Evolutionary conservation across 30 jellyfish, hydroid and myxozoan species (phyloP), one percentile per base, ranked within the genome.

Genomic region (Haliclystus octoradiatus): DNA sequence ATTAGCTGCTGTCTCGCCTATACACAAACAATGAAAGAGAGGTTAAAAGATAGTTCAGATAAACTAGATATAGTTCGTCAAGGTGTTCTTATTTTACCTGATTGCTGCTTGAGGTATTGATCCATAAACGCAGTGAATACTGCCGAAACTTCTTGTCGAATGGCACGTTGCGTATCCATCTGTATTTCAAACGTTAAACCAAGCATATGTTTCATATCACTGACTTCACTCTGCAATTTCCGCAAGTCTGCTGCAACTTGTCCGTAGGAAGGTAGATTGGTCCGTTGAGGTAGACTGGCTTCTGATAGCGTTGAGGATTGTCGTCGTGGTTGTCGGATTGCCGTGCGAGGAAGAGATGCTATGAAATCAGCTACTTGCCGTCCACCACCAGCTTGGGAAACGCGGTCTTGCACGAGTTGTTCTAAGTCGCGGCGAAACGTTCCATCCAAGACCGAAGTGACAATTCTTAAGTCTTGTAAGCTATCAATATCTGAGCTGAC

Each of bases 131-230:
- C 88, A 23, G 79, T 74, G 35, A 77, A 77, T 7, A 84, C 93
- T 33, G 93, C 95, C 1, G 95, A 62, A 26, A 84, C 93, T 57
- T 84, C 95, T 63, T 84, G 95, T 15, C 95, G 81, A 2, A 84
- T 72, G 34, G 95, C 88, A 33, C 95, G 73, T 52, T 84, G 95
- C 2, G 89, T 78, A 34, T 84, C 95, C 84, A 84, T 68, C 31
- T 84, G 95, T 28, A 84, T 60, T 69, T 84, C 95, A 12, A 77
- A 62, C 63, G 65, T 84, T 84, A 78, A 74, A 40, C 66, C 82
- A 80, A 84, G 9, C 88, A 84, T 73, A 23, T 69, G 79, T 46
- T 78, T 77, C 95, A 84, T 84, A 63, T 84, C 95, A 9, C 75
- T 79, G 73, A 84, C 28, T 28, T 84, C 89, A 7, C 49, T 65